Evolutionary conservation across 2,888 invertebrate species (phyloP).

Genomic region (Drosophila limbata): DNA sequence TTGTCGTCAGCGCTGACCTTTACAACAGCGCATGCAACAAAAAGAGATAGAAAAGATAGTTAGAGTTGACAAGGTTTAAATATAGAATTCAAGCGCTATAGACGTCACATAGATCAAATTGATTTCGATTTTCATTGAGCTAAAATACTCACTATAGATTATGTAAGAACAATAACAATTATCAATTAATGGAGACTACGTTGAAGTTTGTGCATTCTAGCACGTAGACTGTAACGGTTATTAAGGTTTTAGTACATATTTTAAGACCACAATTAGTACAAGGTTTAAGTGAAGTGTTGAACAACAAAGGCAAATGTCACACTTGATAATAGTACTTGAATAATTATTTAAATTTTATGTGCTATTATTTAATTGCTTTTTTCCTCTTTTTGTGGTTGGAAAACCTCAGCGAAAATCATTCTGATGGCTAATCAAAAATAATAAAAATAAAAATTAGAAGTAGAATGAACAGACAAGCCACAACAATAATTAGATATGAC

Average conservation of each 20-base stretch:
- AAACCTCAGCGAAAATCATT: conserved; percentile 18
- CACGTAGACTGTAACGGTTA: conserved; percentile 55
- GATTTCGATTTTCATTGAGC: conserved; percentile 51
- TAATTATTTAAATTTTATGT: conserved; percentile 28
- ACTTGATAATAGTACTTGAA: conserved; percentile 1
- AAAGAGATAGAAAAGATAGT: conserved; percentile 9
- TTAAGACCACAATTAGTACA: conserved; percentile 31
- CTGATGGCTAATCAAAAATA: conserved; percentile 15
- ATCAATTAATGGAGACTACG: conserved; percentile 16
- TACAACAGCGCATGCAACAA: conserved; percentile 25
- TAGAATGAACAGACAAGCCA: conserved; percentile 23
- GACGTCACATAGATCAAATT: conserved; percentile 44
- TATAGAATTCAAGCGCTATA: conserved; percentile 33
- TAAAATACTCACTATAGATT: conserved; percentile 10
- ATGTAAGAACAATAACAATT: conserved; percentile 20
- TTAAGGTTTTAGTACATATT: conserved; percentile 20
- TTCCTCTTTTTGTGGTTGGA: conserved; percentile 25
- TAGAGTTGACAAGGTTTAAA: conserved; percentile 46
- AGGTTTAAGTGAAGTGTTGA: conserved; percentile 17
- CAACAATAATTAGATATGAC: conserved; percentile 43
- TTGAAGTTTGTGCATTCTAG: conserved; percentile 49
- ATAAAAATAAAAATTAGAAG: neutral
- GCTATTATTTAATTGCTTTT: conserved; percentile 21
- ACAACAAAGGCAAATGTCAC: conserved; percentile 23
- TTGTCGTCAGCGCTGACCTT: conserved; percentile 74